A percentile compares a stretch with the other conserved stretches of the same genome.
Conservation (phyloP, 2,797 vertebrate species). For the Pseudochirops corinnae region DNA sequence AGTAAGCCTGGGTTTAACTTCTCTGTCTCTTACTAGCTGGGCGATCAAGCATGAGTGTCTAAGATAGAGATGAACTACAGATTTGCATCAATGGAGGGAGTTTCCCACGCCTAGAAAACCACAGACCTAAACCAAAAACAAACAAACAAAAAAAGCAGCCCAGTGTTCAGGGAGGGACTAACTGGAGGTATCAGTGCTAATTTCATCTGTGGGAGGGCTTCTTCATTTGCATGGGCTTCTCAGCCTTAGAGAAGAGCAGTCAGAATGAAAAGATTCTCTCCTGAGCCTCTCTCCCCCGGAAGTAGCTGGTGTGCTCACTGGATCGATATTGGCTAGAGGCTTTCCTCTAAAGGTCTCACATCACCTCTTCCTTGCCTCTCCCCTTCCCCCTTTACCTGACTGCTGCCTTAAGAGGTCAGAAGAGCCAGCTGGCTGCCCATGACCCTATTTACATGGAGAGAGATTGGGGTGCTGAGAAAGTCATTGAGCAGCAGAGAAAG, state of each 20-base stretch:
- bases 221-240: slow-evolving; percentile 7
- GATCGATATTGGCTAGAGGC: background rate
- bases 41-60: background rate
- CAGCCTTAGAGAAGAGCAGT: background rate
- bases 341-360: slow-evolving; percentile 3
- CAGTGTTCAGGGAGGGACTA: background rate
- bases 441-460: background rate
- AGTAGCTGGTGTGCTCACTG: background rate
- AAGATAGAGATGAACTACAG: background rate
- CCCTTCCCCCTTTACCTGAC: background rate
- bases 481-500: background rate
- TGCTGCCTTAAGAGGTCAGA: background rate
- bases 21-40: background rate
- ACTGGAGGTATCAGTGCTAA: slow-evolving; percentile 21
- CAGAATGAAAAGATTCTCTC: background rate
- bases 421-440: background rate
- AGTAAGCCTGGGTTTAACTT: background rate
- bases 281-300: background rate
- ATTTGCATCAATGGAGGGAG: background rate
- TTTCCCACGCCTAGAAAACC: background rate
- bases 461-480: background rate
- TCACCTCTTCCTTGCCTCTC: background rate
- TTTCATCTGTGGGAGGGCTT: slow-evolving; percentile 16
- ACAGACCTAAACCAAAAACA: background rate
- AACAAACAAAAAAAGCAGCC: background rate